A percentile compares a stretch with the other conserved stretches of the same genome.
These are phyloP conservation scores for Panonychus citri DNA, from an alignment of 1,140 invertebrate genomes.

Conservation along the genomic window DNA sequence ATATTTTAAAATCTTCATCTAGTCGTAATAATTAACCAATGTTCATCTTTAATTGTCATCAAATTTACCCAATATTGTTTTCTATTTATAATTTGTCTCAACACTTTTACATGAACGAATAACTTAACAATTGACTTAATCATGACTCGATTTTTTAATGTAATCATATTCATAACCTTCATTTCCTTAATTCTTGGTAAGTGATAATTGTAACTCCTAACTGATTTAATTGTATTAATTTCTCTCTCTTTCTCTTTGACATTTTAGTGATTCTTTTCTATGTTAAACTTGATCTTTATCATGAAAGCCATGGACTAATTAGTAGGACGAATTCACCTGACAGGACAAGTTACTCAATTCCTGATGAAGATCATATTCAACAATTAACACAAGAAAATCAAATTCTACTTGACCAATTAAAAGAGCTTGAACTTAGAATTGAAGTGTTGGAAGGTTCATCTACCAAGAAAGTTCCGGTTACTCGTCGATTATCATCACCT, in stretches of 20 bases:
- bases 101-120: too few species aligned
- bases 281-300: neutral
- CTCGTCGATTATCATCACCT: constrained; percentile 68
- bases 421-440: neutral
- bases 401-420: neutral
- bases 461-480: constrained; percentile 39
- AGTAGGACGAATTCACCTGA: neutral
- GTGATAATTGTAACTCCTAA: too few species aligned
- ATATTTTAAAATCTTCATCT: too few species aligned
- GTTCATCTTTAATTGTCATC: too few species aligned
- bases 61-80: too few species aligned
- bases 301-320: neutral
- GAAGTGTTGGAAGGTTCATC: neutral
- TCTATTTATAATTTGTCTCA: too few species aligned
- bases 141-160: too few species aligned
- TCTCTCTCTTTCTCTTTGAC: too few species aligned
- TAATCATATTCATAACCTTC: too few species aligned
- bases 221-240: neutral
- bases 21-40: too few species aligned
- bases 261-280: neutral
- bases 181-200: too few species aligned
- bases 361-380: neutral
- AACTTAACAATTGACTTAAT: too few species aligned
- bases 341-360: neutral
- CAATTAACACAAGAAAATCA: neutral